Evolutionary conservation across 2,113 vertebrate species (phyloP), one percentile per base, ranked within the genome.

Genomic region (Capricornis sumatraensis): DNA sequence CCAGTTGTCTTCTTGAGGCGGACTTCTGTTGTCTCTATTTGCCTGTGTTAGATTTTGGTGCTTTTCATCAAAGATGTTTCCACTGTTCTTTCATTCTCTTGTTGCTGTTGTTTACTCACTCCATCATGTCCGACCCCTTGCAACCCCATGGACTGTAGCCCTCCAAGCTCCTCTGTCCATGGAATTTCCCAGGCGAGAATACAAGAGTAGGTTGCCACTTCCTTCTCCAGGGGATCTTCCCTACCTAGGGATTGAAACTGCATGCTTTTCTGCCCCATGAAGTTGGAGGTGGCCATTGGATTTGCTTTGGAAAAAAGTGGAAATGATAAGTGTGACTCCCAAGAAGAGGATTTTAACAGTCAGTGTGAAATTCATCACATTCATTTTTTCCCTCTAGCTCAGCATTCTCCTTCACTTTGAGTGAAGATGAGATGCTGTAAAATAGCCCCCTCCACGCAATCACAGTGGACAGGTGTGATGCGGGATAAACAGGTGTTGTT

Each of bases 21-120:
- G 79, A 84, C 43, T 60, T 40, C 10, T 6, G 3, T 15, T 11
- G 30, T 87, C 81, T 94, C 67, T 58, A 47, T 43, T 64, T 74
- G 11, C 55, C 62, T 57, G n/a, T 53, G 7, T 74, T 87, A 14
- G 28, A 11, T 92, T 58, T 89, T 47, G 23, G 55, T n/a, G 33
- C 13, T 60, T 12, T 79, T 83, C 52, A 55, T 47, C 6, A 67
- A 76, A 89, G 92, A 67, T 14, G 92, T 58, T 96, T 90, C 45
- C 67, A 53, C 7, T 58, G 28, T 76, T 62, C 5, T 40, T 91
- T 30, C 50, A 8, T 83, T 57, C 33, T 76, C 21, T 43, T 43
- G 21, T 76, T 43, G 2, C n/a, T 12, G 12, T 40, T 74, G 36
- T 43, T 76, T 43, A 43, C 40, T 76, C 0, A 0, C 40, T 76